Evolutionary conservation across 1,140 invertebrate genomes (phyloP), one percentile per base, ranked within the genome.

Genomic region (Sarcophaga peregrina): DNA sequence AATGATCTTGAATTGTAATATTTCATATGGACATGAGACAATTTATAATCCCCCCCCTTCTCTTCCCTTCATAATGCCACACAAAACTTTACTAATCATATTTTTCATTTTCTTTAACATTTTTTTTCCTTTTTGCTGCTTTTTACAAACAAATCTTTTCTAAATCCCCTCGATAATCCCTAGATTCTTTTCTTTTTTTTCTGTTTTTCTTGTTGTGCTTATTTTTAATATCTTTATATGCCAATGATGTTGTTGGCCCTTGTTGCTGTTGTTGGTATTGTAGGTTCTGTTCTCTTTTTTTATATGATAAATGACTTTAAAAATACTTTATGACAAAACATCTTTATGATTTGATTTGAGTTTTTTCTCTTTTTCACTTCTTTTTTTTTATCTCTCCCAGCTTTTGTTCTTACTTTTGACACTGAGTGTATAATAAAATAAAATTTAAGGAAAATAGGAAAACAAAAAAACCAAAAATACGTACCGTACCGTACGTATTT

Each of bases 291-390:
- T 37, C 11, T 58, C 10, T 58, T 58, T 13, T 58, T 58, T 37
- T 37, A 37, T 52, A 52, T 58, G 54, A 58, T 58, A 58, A 58
- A 58, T 58, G 54, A 58, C 54, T 58, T 58, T 58, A 58, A 58
- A 58, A 58, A 58, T 58, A n/a, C n/a, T n/a, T 58, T 58, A 58
- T 58, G 54, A 58, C 54, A 58, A 58, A 58, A 58, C 54, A 58
- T 58, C 54, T 37, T 37, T 58, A 58, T 58, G n/a, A 58, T 58
- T n/a, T 58, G n/a, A 58, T 58, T 37, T 37, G 25, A 37, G 25
- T 37, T 58, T 6, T 58, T 58, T n/a, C 0, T 52, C 2, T 58
- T 58, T 58, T 58, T 37, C 25, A 37, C 25, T 37, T 37, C 4
- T 37, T 37, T 4, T 37, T 37, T 37, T 37, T 37, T 37, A 2